Evolutionary conservation across 2,113 vertebrate genomes (phyloP), one percentile per base, ranked within the genome.

Genomic region (Pithys albifrons): DNA sequence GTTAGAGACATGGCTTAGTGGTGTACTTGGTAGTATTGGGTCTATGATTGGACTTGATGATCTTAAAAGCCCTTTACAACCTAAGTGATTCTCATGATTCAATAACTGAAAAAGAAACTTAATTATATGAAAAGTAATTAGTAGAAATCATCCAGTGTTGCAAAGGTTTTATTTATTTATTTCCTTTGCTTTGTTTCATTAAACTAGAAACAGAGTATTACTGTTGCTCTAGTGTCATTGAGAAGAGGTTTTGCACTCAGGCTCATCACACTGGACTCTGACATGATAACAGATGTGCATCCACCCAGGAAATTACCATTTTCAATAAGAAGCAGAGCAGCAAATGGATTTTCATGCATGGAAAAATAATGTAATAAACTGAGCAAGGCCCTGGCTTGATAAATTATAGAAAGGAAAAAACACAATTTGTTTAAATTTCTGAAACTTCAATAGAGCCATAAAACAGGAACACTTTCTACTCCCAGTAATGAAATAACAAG

Each of bases 241-340:
- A 57, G 73, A 73, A 84, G 45, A 81, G 37, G 23, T 93, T 88
- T 85, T 91, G 75, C 55, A 80, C 72, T 85, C 46, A 73, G 49
- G 27, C 85, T 97, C 85, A 92, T 95, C 96, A 94, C 88, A 65
- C 57, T 96, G 94, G 89, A 93, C 39, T 88, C 73, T 10, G 37
- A 74, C 73, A 71, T 73, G 43, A 71, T 87, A 95, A 94, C 87
- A 95, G 85, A 96, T 96, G 95, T 95, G 96, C 95, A 95, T 89
- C 91, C 91, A 97, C 92, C 76, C 88, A 95, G 80, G 92, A 96
- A 95, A 96, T 97, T 92, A 86, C 45, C 70, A 95, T 97, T 97
- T 97, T 93, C 74, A 96, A 71, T 94, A 95, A 96, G 97, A 97
- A 89, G 33, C 90, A 85, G 75, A 96, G 66, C 55, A 95, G 64